Evolutionary conservation across 1,140 invertebrate species (phyloP), one percentile per base, ranked within the genome.

Genomic region (Habropoda laboriosa): DNA sequence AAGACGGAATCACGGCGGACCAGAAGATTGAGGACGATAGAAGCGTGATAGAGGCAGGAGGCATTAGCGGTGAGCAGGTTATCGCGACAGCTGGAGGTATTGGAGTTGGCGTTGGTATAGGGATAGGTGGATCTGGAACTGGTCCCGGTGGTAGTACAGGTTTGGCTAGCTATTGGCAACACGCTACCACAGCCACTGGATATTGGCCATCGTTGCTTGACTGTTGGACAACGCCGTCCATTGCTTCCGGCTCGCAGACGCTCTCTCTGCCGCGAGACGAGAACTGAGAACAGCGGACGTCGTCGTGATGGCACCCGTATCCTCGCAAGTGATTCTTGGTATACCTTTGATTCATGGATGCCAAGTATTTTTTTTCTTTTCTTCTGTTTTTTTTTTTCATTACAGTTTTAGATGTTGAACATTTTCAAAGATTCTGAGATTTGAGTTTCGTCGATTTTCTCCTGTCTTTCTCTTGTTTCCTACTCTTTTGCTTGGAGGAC

Each of bases 171-270:
- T 93, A 93, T 42, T 92, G 92, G 88, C 92, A 93, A 47, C 92
- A 93, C 73, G 92, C 91, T 2, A 87, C 86, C 21, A 81, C 87
- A 3, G 88, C 90, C 10, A 86, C 89, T 0, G 89, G 88, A 0
- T 93, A 93, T 55, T 93, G 92, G 90, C 92, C 92, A 0, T 90
- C 92, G 0, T 60, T 93, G 7, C 86, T 91, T n/a, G 92, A 93
- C 64, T 92, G 92, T 38, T 93, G 92, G 92, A 89, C 92, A n/a
- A 90, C 91, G 16, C 89, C 90, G 16, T 81, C 91, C 4, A 91
- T 92, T 30, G 81, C 87, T 7, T 79, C 88, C 55, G 82, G 85
- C 1, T 88, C 90, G 8, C 91, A 92, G 57, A 88, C 90, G 2
- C 75, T 91, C 3, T 86, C 90, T 5, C 86, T 92, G 40, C 85